These are phyloP conservation scores for Thripadectes ignobilis DNA, from an alignment of 2,797 vertebrate species.

Conservation along the genomic window DNA sequence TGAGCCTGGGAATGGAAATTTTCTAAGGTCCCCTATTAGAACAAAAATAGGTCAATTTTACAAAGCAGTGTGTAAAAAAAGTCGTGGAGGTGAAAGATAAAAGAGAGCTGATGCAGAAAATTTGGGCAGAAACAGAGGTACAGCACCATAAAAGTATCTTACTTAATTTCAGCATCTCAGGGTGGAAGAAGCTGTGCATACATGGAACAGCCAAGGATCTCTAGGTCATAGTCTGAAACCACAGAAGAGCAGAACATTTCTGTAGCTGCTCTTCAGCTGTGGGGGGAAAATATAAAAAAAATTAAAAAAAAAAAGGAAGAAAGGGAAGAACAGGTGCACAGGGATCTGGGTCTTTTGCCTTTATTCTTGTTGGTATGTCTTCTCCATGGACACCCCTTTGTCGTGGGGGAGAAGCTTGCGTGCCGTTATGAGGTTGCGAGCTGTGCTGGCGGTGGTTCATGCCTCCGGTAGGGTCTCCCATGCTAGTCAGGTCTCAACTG, in stretches of 20 bases:
- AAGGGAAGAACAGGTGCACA: fast-evolving
- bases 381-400: too few species aligned
- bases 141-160: background rate
- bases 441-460: too few species aligned
- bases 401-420: too few species aligned
- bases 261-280: background rate
- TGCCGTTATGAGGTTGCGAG: too few species aligned
- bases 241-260: background rate
- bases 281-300: background rate
- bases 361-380: background rate
- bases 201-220: background rate
- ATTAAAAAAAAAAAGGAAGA: background rate
- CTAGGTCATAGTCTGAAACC: background rate
- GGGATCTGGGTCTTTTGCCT: too few species aligned
- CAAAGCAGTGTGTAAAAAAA: background rate
- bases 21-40: background rate
- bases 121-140: background rate
- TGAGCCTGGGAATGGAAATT: background rate
- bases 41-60: background rate
- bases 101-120: background rate
- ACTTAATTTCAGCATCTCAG: background rate
- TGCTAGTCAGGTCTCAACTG: too few species aligned
- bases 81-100: background rate
- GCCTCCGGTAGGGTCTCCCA: too few species aligned
- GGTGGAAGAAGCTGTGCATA: background rate